Base-by-base conservation (phyloP, 2,888 invertebrate genomes). In the Pristionchus japonicus region DNA sequence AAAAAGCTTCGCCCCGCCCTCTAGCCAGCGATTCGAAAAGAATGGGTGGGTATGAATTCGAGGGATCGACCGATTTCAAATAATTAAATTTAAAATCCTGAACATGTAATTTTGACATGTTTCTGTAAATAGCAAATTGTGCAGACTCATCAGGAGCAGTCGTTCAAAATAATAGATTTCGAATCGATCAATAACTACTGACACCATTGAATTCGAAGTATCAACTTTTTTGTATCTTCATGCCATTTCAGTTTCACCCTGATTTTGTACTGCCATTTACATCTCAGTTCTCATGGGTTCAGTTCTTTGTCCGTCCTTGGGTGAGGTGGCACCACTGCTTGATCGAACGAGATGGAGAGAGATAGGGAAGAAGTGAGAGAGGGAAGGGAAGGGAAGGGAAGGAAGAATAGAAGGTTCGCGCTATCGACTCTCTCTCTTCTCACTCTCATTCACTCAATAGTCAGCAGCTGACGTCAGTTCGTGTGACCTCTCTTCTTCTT, bases 401-500 rank as follows among this genome's bases (percentile, higher is more conserved):
- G 13, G 77, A 43, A 13, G 70, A 17, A 20, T 34, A 57, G 57
- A 67, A 34, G 67, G 34, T 3, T n/a, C 40, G 77, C 77, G 43
- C 70, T 37, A 77, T 77, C 77, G 77, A 77, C 9, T 34, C 34
- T 67, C 31, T 34, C 61, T 7, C 9, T 64, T 27, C 70, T 70
- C 70, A 34, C 70, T 37, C 37, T 15, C 70, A 37, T 47, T 40
- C 77, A 27, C 34, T 77, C 77, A 15, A 77, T 77, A n/a, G 34
- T 6, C 77, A 34, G 77, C 77, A 74, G 20, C 23, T 77, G 77
- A 77, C 77, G 77, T 77, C 43, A 47, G 77, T 77, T 7, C 15
- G n/a, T 23, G 34, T 47, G 27, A n/a, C 77, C 70, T 74, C 70
- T 74, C 70, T 37, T 15, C 15, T 31, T 23, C n/a, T 15, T 57